A percentile compares a stretch with the other conserved stretches of the same genome.
phyloP scores from a whole-genome alignment of 2,113 vertebrate species.

The Paramormyrops kingsleyae region DNA sequence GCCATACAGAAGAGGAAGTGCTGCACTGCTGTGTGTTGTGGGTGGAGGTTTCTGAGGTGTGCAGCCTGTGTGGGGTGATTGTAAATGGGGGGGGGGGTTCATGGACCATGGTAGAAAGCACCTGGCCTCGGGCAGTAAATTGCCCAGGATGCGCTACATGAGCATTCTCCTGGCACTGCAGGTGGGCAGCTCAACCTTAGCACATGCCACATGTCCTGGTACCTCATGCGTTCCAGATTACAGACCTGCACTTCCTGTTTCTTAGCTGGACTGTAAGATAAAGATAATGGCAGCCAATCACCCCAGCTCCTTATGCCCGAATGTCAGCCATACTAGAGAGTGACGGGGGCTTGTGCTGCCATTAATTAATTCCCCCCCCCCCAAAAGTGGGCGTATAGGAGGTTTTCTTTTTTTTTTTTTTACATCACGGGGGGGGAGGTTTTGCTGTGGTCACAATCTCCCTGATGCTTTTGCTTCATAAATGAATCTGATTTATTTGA shows the following conservation, averaged over 20 bases:
- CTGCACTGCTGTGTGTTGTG: background rate
- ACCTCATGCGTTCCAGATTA: background rate
- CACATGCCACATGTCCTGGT: background rate
- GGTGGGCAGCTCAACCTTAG: background rate
- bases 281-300: constrained; percentile 19
- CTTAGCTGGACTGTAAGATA: constrained; percentile 42
- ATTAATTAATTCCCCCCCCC: background rate
- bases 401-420: too few relatives aligned
- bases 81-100: background rate
- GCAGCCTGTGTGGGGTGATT: background rate
- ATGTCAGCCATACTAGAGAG: background rate
- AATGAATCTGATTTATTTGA: background rate
- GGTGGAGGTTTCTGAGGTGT: background rate
- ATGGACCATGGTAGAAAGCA: background rate
- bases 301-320: background rate
- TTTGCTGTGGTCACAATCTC: background rate
- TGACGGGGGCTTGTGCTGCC: background rate
- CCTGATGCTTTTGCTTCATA: background rate
- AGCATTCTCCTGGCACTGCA: background rate
- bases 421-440: background rate
- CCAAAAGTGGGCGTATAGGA: background rate
- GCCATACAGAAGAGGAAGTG: background rate
- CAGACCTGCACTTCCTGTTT: constrained; percentile 48
- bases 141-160: background rate
- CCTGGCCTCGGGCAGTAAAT: background rate